A percentile compares a stretch with the other conserved stretches of the same genome.
These are phyloP conservation scores for Poicephalus meyeri DNA, from an alignment of 2,113 vertebrate genomes.

Conservation along the genomic window DNA sequence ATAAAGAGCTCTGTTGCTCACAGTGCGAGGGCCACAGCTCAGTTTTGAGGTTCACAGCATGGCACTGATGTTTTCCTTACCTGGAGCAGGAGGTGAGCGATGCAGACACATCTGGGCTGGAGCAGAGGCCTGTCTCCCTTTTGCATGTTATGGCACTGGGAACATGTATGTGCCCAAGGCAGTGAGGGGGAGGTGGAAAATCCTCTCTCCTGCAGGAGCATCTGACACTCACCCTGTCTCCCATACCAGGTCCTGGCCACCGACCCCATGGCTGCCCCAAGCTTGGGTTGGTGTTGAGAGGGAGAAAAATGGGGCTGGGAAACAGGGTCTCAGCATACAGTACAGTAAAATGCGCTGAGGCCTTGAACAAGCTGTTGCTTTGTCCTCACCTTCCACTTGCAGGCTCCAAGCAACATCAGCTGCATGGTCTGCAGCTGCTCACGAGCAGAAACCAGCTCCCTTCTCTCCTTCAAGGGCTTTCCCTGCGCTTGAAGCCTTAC, in stretches of 20 bases:
- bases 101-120: background rate
- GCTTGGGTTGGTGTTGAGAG: background rate
- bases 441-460: background rate
- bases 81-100: background rate
- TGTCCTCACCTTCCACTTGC: background rate
- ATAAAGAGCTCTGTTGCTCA: background rate
- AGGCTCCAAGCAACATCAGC: background rate
- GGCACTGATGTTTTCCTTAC: background rate
- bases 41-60: background rate
- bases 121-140: background rate
- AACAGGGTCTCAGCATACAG: background rate
- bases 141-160: background rate
- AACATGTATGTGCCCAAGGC: background rate
- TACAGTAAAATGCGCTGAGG: rapidly evolving
- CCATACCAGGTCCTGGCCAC: background rate
- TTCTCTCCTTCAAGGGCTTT: background rate
- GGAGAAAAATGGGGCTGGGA: background rate
- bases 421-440: rapidly evolving
- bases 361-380: background rate
- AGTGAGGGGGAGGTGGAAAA: background rate
- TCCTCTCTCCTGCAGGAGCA: background rate
- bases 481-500: background rate
- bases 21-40: rapidly evolving
- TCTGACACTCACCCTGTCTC: background rate
- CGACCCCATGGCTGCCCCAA: background rate